phyloP scores from a whole-genome alignment of 2,888 invertebrate genomes.

The Nomada fabriciana region DNA sequence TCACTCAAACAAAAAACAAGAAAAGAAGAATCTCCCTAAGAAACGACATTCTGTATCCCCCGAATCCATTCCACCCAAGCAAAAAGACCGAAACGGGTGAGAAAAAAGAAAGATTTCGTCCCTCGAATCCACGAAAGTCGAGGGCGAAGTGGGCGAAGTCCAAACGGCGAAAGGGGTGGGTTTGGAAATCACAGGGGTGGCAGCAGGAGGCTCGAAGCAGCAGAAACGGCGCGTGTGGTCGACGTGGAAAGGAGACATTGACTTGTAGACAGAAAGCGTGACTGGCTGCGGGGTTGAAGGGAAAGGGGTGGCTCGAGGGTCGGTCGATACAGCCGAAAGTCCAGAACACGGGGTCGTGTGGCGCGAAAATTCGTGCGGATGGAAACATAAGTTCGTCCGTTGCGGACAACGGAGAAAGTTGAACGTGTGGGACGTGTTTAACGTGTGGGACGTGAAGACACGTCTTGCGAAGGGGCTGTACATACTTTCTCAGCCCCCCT shows the following conservation, averaged over 20 bases:
- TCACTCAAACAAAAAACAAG: too few species aligned
- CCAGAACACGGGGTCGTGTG: slow-evolving; percentile 66
- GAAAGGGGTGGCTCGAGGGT: slow-evolving; percentile 61
- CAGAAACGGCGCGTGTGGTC: slow-evolving; percentile 11
- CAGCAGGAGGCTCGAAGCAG: background rate
- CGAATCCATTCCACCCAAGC: too few species aligned
- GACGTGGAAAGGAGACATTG: slow-evolving; percentile 47
- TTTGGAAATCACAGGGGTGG: background rate
- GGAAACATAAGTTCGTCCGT: slow-evolving; percentile 53
- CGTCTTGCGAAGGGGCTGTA: background rate
- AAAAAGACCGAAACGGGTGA: too few species aligned
- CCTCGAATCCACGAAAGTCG: background rate
- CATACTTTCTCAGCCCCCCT: slow-evolving; percentile 1
- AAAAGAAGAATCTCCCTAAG: background rate
- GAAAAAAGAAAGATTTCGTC: slow-evolving; percentile 6
- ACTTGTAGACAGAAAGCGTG: slow-evolving; percentile 54
- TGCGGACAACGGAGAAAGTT: background rate
- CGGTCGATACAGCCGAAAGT: slow-evolving; percentile 80
- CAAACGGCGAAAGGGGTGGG: slow-evolving; percentile 29
- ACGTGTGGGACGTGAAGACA: slow-evolving; percentile 7
- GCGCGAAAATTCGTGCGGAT: slow-evolving; percentile 66
- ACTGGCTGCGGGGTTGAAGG: slow-evolving; percentile 30
- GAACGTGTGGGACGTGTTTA: too few species aligned
- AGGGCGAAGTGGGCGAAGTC: slow-evolving; percentile 3
- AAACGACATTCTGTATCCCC: too few species aligned